A percentile compares a stretch with the other conserved stretches of the same genome.
Evolutionary conservation across 2,888 invertebrate species (phyloP).

Genomic region (Amphipoea lucens): DNA sequence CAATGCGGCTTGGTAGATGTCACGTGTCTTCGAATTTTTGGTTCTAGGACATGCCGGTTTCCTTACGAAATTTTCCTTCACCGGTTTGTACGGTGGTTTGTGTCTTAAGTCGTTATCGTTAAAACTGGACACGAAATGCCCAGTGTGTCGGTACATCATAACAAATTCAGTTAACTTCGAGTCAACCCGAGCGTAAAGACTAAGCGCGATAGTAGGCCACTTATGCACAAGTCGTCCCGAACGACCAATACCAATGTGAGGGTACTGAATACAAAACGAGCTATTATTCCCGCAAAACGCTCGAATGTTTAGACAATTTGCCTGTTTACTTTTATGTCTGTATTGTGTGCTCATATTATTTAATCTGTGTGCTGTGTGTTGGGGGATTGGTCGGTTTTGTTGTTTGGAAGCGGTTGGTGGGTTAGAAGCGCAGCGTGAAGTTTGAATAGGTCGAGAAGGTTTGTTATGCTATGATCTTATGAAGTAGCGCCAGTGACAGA

Average conservation of each 20-base stretch:
- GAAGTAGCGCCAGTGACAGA: background rate
- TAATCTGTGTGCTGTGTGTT: conserved; percentile 37
- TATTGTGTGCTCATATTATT: conserved; percentile 55
- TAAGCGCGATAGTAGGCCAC: conserved; percentile 41
- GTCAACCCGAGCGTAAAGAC: conserved; percentile 21
- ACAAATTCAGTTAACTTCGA: conserved; percentile 15
- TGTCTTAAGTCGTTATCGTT: too few relatives aligned
- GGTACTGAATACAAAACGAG: conserved; percentile 68
- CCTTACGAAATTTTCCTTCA: too few relatives aligned
- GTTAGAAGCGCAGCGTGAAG: background rate
- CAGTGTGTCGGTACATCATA: background rate
- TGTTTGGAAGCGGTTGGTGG: background rate
- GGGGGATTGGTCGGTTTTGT: background rate
- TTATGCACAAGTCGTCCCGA: conserved; percentile 55
- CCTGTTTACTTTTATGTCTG: conserved; percentile 62
- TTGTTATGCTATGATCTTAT: background rate
- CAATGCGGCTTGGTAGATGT: too few relatives aligned
- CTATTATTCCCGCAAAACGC: conserved; percentile 65
- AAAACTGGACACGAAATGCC: too few relatives aligned
- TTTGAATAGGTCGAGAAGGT: background rate
- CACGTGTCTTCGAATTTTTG: too few relatives aligned
- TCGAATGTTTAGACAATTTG: conserved; percentile 61
- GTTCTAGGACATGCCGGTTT: too few relatives aligned
- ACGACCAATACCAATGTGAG: conserved; percentile 62
- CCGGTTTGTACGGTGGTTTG: too few relatives aligned